Base-by-base conservation (phyloP, 1,140 invertebrate species). In the Drosophila aff. region DNA sequence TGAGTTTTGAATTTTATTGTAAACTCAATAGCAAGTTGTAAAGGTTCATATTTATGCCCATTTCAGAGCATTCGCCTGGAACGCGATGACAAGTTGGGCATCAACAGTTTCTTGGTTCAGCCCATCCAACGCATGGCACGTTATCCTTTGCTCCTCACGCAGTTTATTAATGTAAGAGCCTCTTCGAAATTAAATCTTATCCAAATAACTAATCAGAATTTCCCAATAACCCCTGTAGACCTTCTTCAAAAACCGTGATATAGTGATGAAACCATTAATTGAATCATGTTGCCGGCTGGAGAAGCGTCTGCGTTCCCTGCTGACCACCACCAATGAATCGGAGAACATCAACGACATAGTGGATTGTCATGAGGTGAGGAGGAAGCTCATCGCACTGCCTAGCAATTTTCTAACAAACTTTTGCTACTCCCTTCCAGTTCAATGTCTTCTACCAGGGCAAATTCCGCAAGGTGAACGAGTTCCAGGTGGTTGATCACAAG, bases 31-130 rank as follows among this genome's bases (percentile, higher is more conserved):
- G 1, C 10, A 11, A 16, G 0, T 3, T 18, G 5, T 21, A 2
- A 31, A 50, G 2, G 2, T 31, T 1, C 2, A 11, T 11, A 50
- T 16, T 8, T 11, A 11, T 18, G 2, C 13, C 0, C 2, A 11
- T 79, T 58, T 7, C 15, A 93, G 92, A 82, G 82, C 16, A 85
- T 93, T 58, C 91, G 92, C 53, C 71, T 81, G 52, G 85, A 93
- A 67, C 61, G 82, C 26, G 89, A 92, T 73, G 92, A 93, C 63
- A 92, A 92, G 67, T 57, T 93, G 74, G 92, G 92, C 49, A 92
- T 93, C n/a, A 92, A 93, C 59, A 93, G 92, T 44, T 93, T 93
- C 49, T 61, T 93, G 36, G 81, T 93, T 0, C 91, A 93, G 49
- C 92, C 92, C 1, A 93, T 93, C 4, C 92, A 93, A 46, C 79